phyloP scores from a whole-genome alignment of 2,888 invertebrate species.

The Panopea generosa region DNA sequence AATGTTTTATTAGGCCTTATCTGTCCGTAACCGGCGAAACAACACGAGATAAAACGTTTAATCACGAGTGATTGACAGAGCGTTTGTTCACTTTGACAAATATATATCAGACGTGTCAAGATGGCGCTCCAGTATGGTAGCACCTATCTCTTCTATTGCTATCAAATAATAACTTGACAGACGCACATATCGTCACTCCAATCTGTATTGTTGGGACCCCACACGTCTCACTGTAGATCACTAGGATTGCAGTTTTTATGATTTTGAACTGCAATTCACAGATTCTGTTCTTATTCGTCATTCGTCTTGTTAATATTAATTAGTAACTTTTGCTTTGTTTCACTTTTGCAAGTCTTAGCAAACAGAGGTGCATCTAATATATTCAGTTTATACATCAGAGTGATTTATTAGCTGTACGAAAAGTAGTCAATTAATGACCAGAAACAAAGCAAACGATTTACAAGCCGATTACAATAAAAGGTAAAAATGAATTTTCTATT shows the following conservation, averaged over 20 bases:
- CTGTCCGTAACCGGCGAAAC: conserved; percentile 54
- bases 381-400: no score
- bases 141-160: conserved; percentile 25
- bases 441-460: no score
- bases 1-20: conserved; percentile 38
- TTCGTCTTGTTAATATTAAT: no score
- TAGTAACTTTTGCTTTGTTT: no score
- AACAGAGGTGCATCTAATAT: no score
- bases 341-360: no score
- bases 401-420: no score
- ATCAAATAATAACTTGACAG: conserved; percentile 26
- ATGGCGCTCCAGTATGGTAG: conserved; percentile 28
- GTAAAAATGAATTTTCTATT: no score
- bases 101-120: conserved; percentile 56
- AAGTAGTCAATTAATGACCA: no score
- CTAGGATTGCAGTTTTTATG: not conserved
- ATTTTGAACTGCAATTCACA: no score
- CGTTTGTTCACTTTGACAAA: conserved; percentile 56
- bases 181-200: conserved; percentile 22
- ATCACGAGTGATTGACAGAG: conserved; percentile 62
- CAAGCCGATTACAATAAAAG: no score
- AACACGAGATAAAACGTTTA: conserved; percentile 62
- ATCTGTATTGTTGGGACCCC: conserved; percentile 44
- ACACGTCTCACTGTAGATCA: conserved; percentile 24
- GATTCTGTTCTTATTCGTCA: not conserved